Evolutionary conservation across 1,140 invertebrate species (phyloP).

Genomic region (Zaprionus davidi): DNA sequence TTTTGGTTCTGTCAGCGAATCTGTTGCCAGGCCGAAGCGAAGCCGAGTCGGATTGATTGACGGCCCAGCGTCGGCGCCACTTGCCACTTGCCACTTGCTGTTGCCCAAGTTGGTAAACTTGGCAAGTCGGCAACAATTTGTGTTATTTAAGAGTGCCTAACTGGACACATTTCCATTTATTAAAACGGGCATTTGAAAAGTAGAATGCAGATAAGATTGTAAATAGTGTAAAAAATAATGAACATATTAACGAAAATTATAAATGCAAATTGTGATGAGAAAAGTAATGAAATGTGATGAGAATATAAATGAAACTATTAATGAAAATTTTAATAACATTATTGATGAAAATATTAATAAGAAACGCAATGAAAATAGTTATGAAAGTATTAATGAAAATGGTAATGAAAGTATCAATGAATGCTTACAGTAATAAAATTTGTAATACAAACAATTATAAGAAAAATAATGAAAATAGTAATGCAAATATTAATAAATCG

Average conservation of each 20-base stretch:
- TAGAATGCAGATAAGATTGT: not conserved
- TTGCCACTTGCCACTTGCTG: slow-evolving; percentile 8
- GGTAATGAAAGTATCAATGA: too few relatives aligned
- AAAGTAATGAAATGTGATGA: too few relatives aligned
- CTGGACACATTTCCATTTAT: slow-evolving; percentile 3
- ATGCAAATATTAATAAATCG: not conserved
- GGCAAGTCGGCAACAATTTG: slow-evolving; percentile 12
- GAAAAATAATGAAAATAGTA: not conserved
- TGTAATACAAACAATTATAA: not conserved
- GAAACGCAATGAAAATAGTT: too few relatives aligned
- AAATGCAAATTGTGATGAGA: too few relatives aligned
- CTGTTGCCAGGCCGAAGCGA: slow-evolving; percentile 27
- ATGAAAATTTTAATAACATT: too few relatives aligned
- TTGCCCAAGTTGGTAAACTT: slow-evolving; percentile 9
- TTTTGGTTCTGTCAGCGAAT: slow-evolving; percentile 43
- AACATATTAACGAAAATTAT: too few relatives aligned
- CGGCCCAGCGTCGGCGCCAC: slow-evolving; percentile 20
- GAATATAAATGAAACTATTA: too few relatives aligned
- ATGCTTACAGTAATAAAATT: not conserved
- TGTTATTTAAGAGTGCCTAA: slow-evolving; percentile 1
- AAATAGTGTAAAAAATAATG: not conserved
- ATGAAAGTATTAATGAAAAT: too few relatives aligned
- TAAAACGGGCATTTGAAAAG: not conserved
- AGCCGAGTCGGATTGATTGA: slow-evolving; percentile 43
- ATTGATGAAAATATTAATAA: too few relatives aligned